Evolutionary conservation across 2,113 vertebrate genomes (phyloP).

Genomic region (Chinchilla lanigera): DNA sequence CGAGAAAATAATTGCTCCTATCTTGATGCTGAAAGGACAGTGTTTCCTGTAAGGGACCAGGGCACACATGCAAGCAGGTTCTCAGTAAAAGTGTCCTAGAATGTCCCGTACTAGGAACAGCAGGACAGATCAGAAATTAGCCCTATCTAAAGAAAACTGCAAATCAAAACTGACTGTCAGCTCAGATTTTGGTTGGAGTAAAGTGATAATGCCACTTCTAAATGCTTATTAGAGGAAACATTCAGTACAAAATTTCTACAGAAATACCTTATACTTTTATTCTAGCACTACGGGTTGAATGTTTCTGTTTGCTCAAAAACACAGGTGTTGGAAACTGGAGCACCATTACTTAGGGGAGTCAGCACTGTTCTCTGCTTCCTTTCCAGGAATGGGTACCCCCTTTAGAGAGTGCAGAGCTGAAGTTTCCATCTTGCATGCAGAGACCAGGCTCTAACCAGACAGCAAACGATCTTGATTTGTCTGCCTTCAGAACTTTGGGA

Average conservation of each 20-base stretch:
- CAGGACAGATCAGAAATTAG: not conserved
- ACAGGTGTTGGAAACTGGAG: not conserved
- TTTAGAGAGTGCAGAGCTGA: not conserved
- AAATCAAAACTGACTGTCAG: not conserved
- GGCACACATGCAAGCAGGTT: not conserved
- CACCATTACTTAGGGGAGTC: not conserved
- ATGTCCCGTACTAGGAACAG: not conserved
- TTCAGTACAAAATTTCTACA: not conserved
- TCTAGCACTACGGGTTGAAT: not conserved
- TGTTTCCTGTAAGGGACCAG: not conserved
- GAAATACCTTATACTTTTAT: not conserved
- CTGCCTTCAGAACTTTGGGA: not conserved
- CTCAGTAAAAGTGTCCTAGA: not conserved
- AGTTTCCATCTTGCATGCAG: not conserved
- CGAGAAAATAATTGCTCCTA: rapidly evolving
- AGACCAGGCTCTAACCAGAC: not conserved
- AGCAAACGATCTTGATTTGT: not conserved
- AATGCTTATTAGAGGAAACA: not conserved
- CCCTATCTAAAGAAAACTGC: not conserved
- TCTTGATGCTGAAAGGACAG: not conserved
- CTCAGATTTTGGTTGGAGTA: not conserved
- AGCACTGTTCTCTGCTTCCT: not conserved
- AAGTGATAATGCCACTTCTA: not conserved
- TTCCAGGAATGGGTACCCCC: no score
- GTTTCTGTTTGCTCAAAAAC: not conserved